Evolutionary conservation across 2,888 invertebrate genomes (phyloP).

Genomic region (Patella caerulea): DNA sequence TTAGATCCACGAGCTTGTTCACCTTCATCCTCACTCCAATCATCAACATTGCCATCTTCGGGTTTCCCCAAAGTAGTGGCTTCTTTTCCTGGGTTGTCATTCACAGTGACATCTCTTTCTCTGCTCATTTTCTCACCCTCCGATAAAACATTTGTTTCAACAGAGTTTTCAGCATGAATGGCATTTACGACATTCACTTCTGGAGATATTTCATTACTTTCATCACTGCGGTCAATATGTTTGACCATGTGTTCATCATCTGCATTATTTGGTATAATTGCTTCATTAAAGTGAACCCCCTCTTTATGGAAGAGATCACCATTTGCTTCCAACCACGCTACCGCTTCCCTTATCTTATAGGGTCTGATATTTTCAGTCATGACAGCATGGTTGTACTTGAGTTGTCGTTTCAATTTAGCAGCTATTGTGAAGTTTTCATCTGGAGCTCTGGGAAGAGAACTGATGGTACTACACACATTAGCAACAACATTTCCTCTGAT

Average conservation of each 20-base stretch:
- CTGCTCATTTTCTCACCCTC: too few relatives aligned
- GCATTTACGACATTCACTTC: too few relatives aligned
- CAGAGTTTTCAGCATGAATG: too few relatives aligned
- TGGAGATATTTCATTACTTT: not conserved
- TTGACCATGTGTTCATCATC: not conserved
- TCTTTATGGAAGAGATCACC: not conserved
- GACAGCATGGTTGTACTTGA: not conserved
- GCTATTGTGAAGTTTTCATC: constrained; percentile 16
- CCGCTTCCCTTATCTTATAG: constrained; percentile 6
- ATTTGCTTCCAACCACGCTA: not conserved
- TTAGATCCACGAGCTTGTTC: not conserved
- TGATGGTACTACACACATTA: not conserved
- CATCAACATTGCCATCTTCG: too few relatives aligned
- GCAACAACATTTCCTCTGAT: constrained; percentile 1
- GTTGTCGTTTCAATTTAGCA: constrained; percentile 10
- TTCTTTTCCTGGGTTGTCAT: too few relatives aligned
- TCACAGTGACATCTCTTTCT: too few relatives aligned
- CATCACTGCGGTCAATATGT: not conserved
- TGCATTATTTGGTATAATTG: not conserved
- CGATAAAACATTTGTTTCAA: too few relatives aligned
- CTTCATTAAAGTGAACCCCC: too few relatives aligned
- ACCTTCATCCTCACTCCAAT: not conserved
- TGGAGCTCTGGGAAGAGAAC: not conserved
- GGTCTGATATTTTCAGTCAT: constrained; percentile 12
- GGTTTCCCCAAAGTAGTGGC: too few relatives aligned